Evolutionary conservation across 2,113 vertebrate genomes (phyloP).

Genomic region (Podarcis muralis): DNA sequence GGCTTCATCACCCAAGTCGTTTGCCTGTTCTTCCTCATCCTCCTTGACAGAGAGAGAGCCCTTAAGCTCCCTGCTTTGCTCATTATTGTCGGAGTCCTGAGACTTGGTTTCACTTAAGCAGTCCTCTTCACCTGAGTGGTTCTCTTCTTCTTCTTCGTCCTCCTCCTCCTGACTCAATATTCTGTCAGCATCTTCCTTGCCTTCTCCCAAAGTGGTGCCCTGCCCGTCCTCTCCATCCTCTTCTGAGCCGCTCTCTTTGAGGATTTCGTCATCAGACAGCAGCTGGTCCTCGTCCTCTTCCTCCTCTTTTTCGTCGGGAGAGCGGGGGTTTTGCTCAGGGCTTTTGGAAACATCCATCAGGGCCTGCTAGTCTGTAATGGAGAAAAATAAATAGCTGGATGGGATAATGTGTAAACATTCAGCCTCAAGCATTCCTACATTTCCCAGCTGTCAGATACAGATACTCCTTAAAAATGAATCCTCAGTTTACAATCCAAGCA

Average conservation of each 20-base stretch:
- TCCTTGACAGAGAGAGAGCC: slow-evolving; percentile 59
- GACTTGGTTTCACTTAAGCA: slow-evolving; percentile 79
- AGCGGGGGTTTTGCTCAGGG: slow-evolving; percentile 87
- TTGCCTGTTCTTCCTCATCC: slow-evolving; percentile 70
- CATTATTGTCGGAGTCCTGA: slow-evolving; percentile 82
- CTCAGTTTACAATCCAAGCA: background rate
- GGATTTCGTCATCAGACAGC: slow-evolving; percentile 81
- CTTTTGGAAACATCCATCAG: slow-evolving; percentile 94
- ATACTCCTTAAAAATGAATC: background rate
- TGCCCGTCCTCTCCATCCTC: slow-evolving; percentile 66
- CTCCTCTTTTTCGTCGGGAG: slow-evolving; percentile 78
- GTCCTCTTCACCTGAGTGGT: slow-evolving; percentile 79
- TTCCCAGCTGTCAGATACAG: background rate
- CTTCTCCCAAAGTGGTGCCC: slow-evolving; percentile 69
- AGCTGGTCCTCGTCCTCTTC: slow-evolving; percentile 66
- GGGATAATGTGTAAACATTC: background rate
- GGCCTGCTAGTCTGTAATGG: slow-evolving; percentile 66
- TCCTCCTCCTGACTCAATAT: slow-evolving; percentile 55
- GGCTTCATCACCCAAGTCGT: slow-evolving; percentile 88
- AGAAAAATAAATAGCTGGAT: background rate
- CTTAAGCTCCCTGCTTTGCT: slow-evolving; percentile 64
- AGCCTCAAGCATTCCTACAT: background rate
- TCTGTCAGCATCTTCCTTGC: slow-evolving; percentile 68
- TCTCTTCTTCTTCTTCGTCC: slow-evolving; percentile 65
- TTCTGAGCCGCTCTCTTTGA: slow-evolving; percentile 77